These are phyloP conservation scores for Lordiphosa fenestrarum DNA, from an alignment of 2,888 invertebrate species.

Conservation along the genomic window DNA sequence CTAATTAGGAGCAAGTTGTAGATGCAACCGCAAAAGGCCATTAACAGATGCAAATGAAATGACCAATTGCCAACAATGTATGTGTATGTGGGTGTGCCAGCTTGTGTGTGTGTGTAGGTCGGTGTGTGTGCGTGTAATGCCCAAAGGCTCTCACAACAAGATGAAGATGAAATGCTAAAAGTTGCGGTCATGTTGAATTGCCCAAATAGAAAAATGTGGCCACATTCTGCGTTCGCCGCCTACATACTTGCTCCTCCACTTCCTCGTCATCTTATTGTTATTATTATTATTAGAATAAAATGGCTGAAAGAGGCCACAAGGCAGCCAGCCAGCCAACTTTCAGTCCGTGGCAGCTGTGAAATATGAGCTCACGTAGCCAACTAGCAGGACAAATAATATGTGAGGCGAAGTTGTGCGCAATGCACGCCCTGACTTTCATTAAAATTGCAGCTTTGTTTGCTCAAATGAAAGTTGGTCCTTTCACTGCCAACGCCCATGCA, in stretches of 20 bases:
- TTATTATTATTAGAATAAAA: constrained; percentile 11
- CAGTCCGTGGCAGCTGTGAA: constrained; percentile 58
- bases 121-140: constrained; percentile 6
- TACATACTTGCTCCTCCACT: background rate
- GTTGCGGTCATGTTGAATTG: constrained; percentile 14
- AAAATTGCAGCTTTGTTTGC: constrained; percentile 45
- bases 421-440: constrained; percentile 36
- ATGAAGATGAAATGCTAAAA: constrained; percentile 13
- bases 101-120: background rate
- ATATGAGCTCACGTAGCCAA: constrained; percentile 57
- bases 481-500: constrained; percentile 9
- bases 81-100: background rate
- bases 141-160: no score
- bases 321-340: background rate
- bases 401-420: constrained; percentile 13
- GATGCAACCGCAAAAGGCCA: constrained; percentile 44
- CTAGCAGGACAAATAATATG: constrained; percentile 22
- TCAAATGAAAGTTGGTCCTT: constrained; percentile 29
- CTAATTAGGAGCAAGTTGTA: constrained; percentile 27
- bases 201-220: constrained; percentile 29
- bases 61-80: constrained; percentile 29
- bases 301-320: constrained; percentile 8
- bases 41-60: constrained; percentile 49
- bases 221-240: background rate
- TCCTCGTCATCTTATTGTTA: constrained; percentile 4